Evolutionary conservation across 2,113 vertebrate species (phyloP).

Genomic region (Steatornis caripensis): DNA sequence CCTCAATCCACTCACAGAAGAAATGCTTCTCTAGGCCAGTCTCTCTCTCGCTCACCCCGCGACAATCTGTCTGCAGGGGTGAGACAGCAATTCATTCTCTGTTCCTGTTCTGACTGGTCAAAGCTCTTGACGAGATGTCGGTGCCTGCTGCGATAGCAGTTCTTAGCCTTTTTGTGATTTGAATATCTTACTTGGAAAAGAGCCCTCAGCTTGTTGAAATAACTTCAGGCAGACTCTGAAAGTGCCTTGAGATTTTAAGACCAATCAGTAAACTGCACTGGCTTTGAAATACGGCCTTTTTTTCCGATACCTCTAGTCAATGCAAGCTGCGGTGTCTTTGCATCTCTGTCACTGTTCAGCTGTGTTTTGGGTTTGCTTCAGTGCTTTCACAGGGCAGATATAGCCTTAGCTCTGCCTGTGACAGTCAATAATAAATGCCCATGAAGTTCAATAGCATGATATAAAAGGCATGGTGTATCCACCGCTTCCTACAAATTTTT

Average conservation of each 20-base stretch:
- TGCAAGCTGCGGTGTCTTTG: not conserved
- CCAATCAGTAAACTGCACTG: not conserved
- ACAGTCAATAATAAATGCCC: not conserved
- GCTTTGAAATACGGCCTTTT: not conserved
- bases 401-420: not conserved
- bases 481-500: not conserved
- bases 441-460: not conserved
- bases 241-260: not conserved
- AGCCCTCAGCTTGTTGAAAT: not conserved
- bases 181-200: slow-evolving; percentile 4
- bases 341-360: not conserved
- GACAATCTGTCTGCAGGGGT: not conserved
- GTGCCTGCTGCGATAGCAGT: not conserved
- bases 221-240: not conserved
- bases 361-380: not conserved
- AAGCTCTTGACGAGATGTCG: not conserved
- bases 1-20: not conserved
- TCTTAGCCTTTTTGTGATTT: not conserved
- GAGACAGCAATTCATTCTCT: not conserved
- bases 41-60: not conserved
- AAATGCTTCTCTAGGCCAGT: not conserved
- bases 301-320: not conserved
- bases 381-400: not conserved
- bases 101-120: not conserved
- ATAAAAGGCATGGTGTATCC: not conserved